Evolutionary conservation across 2,113 vertebrate genomes (phyloP).

Genomic region (Corapipo altera): DNA sequence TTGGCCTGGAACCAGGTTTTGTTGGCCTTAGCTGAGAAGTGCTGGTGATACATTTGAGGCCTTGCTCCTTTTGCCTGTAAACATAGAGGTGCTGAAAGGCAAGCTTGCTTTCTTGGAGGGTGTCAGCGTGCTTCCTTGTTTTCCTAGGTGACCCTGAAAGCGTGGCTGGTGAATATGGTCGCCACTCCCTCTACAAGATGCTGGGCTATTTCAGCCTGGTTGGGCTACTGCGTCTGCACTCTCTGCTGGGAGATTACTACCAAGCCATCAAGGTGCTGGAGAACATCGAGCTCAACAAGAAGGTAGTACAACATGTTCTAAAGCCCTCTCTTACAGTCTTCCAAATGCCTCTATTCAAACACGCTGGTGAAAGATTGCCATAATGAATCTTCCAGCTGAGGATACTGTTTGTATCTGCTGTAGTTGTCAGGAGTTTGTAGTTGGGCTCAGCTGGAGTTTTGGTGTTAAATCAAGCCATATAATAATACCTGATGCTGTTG

Average conservation of each 20-base stretch:
- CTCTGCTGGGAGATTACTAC: slow-evolving; percentile 95
- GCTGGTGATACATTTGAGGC: not conserved
- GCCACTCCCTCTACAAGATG: slow-evolving; percentile 98
- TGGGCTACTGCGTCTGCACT: slow-evolving; percentile 93
- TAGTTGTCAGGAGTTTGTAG: not conserved
- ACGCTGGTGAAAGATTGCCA: not conserved
- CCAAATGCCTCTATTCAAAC: not conserved
- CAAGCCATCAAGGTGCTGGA: slow-evolving; percentile 99
- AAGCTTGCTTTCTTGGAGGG: not conserved
- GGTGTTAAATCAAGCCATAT: not conserved
- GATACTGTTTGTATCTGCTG: not conserved
- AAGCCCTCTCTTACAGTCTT: not conserved
- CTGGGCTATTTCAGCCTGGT: slow-evolving; percentile 98
- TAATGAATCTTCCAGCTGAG: not conserved
- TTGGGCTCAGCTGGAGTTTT: not conserved
- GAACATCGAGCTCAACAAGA: slow-evolving; percentile 99
- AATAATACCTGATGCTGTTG: not conserved
- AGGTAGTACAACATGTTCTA: slow-evolving; percentile 73
- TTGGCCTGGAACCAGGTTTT: not conserved
- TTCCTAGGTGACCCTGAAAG: slow-evolving; percentile 92
- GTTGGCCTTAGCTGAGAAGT: not conserved
- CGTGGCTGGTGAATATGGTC: slow-evolving; percentile 98
- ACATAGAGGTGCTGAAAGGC: not conserved
- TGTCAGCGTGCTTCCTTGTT: not conserved
- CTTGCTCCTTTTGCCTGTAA: not conserved